Evolutionary conservation across 2,113 vertebrate genomes (phyloP).

Genomic region (Benitochromis conjunctus): DNA sequence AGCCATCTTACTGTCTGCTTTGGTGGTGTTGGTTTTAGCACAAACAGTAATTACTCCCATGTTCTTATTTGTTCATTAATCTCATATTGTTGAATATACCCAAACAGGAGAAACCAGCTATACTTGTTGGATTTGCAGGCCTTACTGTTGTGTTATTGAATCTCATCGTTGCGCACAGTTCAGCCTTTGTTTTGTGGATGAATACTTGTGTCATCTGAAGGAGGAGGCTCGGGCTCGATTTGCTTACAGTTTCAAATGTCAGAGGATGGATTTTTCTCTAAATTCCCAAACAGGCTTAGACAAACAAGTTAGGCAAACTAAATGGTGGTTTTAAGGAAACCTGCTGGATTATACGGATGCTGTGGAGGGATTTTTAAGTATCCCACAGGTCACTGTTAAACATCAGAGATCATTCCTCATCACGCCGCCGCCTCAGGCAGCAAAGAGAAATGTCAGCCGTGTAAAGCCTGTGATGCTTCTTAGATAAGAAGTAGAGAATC

Average conservation of each 20-base stretch:
- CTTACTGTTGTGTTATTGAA: neutral
- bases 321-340: neutral
- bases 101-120: neutral
- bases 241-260: neutral
- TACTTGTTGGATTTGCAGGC: neutral
- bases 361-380: neutral
- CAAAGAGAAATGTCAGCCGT: neutral
- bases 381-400: rapidly evolving
- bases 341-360: neutral
- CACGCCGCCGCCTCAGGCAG: rapidly evolving
- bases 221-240: neutral
- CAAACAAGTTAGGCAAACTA: neutral
- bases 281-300: neutral
- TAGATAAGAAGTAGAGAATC: neutral
- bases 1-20: neutral
- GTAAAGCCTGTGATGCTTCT: neutral
- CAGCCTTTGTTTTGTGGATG: slow-evolving; percentile 20
- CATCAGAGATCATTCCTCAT: neutral
- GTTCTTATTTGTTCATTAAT: neutral
- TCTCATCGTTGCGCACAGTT: neutral
- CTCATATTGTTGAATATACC: neutral
- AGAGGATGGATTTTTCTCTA: neutral
- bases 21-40: neutral
- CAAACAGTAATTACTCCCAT: too few species aligned
- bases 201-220: neutral